Conservation (phyloP, 2,888 invertebrate species). For the Eilema griseolum region DNA sequence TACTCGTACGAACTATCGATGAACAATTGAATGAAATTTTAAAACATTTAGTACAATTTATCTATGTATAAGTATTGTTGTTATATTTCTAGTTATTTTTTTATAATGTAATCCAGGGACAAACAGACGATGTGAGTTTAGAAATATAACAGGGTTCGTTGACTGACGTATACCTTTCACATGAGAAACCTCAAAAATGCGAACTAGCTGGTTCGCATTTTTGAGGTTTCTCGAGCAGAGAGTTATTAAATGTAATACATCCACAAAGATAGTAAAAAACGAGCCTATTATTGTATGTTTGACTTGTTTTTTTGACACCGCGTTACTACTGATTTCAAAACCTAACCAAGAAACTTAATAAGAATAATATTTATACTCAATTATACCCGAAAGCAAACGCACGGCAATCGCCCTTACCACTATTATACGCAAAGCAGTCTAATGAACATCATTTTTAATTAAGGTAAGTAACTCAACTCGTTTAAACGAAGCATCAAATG, state of each 20-base stretch:
- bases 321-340: neutral
- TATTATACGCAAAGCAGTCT: neutral
- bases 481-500: slow-evolving; percentile 46
- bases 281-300: too few species aligned
- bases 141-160: neutral
- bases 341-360: too few species aligned
- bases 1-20: too few species aligned
- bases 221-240: neutral
- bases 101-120: neutral
- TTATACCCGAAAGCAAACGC: neutral
- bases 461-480: slow-evolving; percentile 25
- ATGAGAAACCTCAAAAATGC: neutral
- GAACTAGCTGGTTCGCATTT: too few species aligned
- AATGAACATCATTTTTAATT: neutral
- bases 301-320: too few species aligned
- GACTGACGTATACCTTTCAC: too few species aligned
- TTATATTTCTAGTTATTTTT: neutral
- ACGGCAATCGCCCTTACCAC: too few species aligned
- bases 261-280: too few species aligned
- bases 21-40: too few species aligned
- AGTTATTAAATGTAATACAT: too few species aligned
- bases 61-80: too few species aligned
- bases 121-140: neutral
- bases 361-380: neutral
- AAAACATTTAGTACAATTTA: too few species aligned